phyloP scores from a whole-genome alignment of 2,888 invertebrate genomes.

The Amaurobius ferox region DNA sequence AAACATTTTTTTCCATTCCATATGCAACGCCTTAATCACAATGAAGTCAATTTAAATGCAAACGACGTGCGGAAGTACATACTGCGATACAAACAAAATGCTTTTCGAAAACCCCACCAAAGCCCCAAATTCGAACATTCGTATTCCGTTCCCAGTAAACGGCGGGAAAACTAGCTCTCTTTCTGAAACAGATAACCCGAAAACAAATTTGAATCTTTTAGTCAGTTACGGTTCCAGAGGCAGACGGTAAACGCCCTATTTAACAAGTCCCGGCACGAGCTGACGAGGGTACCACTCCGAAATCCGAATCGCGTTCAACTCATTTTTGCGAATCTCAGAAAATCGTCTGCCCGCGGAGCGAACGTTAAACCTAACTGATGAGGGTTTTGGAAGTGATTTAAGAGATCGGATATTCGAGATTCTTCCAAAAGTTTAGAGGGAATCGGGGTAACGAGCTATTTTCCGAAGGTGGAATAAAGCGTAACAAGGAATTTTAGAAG shows the following conservation, averaged over 20 bases:
- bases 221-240: neutral
- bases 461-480: slow-evolving; percentile 15
- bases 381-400: slow-evolving; percentile 50
- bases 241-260: slow-evolving; percentile 58
- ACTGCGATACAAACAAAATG: neutral
- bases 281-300: slow-evolving; percentile 22
- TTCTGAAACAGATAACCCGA: neutral
- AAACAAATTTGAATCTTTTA: slow-evolving; percentile 2
- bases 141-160: neutral
- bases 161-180: neutral
- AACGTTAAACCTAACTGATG: slow-evolving; percentile 66
- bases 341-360: slow-evolving; percentile 31
- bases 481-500: slow-evolving; percentile 41
- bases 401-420: slow-evolving; percentile 51
- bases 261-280: slow-evolving; percentile 63
- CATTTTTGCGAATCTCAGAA: slow-evolving; percentile 40
- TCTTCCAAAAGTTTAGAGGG: slow-evolving; percentile 35
- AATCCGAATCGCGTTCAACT: slow-evolving; percentile 46
- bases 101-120: too few species aligned
- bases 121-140: neutral
- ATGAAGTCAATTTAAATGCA: slow-evolving; percentile 41
- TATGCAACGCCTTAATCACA: slow-evolving; percentile 3
- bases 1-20: neutral
- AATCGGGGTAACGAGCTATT: slow-evolving; percentile 52
- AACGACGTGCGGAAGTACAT: slow-evolving; percentile 24